Base-by-base conservation (phyloP, 2,113 vertebrate genomes). In the Todiramphus chloris region DNA sequence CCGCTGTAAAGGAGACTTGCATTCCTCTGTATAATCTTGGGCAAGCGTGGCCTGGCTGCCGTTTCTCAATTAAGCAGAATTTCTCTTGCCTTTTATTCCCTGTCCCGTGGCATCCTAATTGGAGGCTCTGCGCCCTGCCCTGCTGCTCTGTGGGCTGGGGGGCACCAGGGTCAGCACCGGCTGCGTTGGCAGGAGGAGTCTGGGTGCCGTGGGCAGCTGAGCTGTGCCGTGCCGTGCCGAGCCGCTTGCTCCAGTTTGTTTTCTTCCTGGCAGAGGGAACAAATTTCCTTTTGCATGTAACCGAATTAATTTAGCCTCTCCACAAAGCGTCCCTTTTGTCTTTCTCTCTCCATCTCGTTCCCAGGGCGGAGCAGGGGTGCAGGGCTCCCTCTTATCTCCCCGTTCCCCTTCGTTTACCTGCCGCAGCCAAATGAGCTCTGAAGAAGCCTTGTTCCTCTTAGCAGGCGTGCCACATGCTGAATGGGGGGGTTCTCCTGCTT, bases 61-160 rank as follows among this genome's bases (percentile, higher is more conserved):
- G 77, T 58, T 95, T 94, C 91, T 92, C 90, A 74, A n/a, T 97
- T 96, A 95, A 95, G 89, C 90, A 37, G 76, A 70, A 39, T 64
- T 90, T 67, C 94, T 92, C 77, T 89, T 33, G 12, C 91, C 83
- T 94, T 96, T 77, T 46, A 17, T 83, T 75, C 58, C 94, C 56
- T 1, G 9, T 33, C 16, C 70, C 79, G 43, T 25, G 76, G 62
- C 70, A 64, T 89, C 83, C 88, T 94, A 84, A 91, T 51, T 93
- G 87, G 92, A 68, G 39, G 44, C 5, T 51, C 91, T 50, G 44
- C 9, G 19, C 41, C 35, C 64, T 20, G 75, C 60, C 62, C 28
- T 13, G 23, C 46, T 66, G 80, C 79, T 76, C 35, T 23, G 17
- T 16, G 28, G 20, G 23, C 39, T 58, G 41, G 51, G 37, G 41